phyloP scores from a whole-genome alignment of 2,888 invertebrate genomes.

The Synergus umbraculus region DNA sequence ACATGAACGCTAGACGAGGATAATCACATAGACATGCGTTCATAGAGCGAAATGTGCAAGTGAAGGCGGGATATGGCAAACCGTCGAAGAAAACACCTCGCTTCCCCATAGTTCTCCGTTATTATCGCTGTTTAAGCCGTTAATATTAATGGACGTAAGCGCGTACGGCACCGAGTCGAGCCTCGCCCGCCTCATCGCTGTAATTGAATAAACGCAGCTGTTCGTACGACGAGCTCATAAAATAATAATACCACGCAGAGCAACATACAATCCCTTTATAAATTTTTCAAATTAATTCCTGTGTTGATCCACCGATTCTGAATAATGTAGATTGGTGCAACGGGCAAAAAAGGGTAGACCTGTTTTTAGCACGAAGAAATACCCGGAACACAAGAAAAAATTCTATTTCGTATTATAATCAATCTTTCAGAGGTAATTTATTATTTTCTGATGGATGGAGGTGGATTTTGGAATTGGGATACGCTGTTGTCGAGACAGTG shows the following conservation, averaged over 20 bases:
- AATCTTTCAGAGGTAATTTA: background rate
- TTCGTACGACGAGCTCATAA: constrained; percentile 67
- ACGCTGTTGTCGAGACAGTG: constrained; percentile 1
- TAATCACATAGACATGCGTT: constrained; percentile 42
- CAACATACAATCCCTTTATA: constrained; percentile 3
- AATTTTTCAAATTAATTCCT: background rate
- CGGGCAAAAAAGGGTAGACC: background rate
- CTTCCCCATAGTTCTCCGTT: constrained; percentile 62
- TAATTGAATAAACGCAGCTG: constrained; percentile 72
- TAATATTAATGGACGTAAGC: constrained; percentile 71
- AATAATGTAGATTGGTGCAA: background rate
- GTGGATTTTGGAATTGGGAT: background rate
- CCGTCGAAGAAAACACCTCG: constrained; percentile 50
- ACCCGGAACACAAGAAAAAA: constrained; percentile 7
- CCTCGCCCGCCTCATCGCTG: constrained; percentile 55
- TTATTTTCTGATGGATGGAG: background rate
- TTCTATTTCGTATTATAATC: constrained; percentile 6
- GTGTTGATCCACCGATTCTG: background rate
- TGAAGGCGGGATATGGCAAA: constrained; percentile 50
- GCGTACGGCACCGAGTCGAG: constrained; percentile 54
- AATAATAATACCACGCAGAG: constrained; percentile 64
- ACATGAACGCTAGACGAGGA: constrained; percentile 34
- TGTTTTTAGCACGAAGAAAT: background rate
- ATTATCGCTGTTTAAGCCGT: constrained; percentile 70
- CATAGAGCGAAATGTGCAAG: constrained; percentile 44